Conservation (phyloP, 2,888 invertebrate genomes). For the Sinopyrophorus schimmeli region DNA sequence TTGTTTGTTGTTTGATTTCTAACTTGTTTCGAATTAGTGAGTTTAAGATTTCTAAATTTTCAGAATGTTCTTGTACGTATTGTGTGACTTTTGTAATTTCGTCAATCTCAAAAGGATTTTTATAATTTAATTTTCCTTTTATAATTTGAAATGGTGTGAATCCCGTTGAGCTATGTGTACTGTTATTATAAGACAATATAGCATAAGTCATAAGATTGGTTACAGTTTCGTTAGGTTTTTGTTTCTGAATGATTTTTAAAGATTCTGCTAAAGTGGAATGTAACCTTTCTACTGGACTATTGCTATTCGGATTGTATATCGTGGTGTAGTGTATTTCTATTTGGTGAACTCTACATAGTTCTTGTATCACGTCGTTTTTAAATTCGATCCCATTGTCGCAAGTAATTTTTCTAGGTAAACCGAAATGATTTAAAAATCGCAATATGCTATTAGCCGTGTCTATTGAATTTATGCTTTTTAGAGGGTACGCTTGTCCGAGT, state of each 20-base stretch:
- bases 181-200: conserved; percentile 13
- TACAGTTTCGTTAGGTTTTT: conserved; percentile 9
- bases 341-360: conserved; percentile 29
- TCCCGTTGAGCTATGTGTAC: conserved; percentile 7
- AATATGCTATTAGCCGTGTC: conserved; percentile 31
- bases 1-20: conserved; percentile 11
- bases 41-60: conserved; percentile 9
- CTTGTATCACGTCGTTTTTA: conserved; percentile 28
- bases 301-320: conserved; percentile 30
- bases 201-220: conserved; percentile 7
- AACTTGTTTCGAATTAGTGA: conserved; percentile 5
- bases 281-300: conserved; percentile 33
- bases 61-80: conserved; percentile 16
- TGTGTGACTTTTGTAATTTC: conserved; percentile 5
- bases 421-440: conserved; percentile 28
- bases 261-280: conserved; percentile 33
- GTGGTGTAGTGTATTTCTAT: conserved; percentile 33
- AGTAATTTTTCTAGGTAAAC: conserved; percentile 31
- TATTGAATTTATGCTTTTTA: conserved; percentile 18
- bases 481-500: conserved; percentile 30
- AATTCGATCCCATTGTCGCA: conserved; percentile 35
- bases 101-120: conserved; percentile 19
- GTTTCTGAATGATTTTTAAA: conserved; percentile 10
- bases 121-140: conserved; percentile 10
- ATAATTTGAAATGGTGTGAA: conserved; percentile 14